A percentile compares a stretch with the other conserved stretches of the same genome.
Evolutionary conservation across 2,113 vertebrate species (phyloP).

Genomic region (Hemiscyllium ocellatum): DNA sequence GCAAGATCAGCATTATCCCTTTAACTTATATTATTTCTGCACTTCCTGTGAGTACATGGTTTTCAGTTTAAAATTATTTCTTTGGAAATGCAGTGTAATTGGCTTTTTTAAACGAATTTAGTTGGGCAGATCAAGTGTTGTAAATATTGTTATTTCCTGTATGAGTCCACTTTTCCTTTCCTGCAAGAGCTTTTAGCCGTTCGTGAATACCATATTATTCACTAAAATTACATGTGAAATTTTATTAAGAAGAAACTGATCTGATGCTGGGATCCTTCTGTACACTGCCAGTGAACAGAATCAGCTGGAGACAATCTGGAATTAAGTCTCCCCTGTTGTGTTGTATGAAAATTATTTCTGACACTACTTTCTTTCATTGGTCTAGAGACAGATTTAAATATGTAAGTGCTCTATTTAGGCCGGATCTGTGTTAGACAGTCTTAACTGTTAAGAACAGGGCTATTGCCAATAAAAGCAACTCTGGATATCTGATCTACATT

Average conservation of each 20-base stretch:
- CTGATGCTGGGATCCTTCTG: neutral
- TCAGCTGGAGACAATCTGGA: conserved; percentile 30
- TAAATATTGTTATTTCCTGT: conserved; percentile 10
- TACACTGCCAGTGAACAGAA: neutral
- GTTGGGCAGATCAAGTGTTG: neutral
- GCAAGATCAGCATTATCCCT: neutral
- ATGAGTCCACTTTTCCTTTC: neutral
- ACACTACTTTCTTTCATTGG: conserved; percentile 5
- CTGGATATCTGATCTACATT: conserved; percentile 38
- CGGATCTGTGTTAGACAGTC: conserved; percentile 36
- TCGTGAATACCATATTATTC: neutral
- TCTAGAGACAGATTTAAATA: conserved; percentile 33
- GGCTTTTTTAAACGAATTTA: conserved; percentile 17
- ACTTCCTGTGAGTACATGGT: neutral
- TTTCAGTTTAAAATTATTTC: neutral
- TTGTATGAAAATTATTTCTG: conserved; percentile 23
- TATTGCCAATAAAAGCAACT: conserved; percentile 34
- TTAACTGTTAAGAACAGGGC: conserved; percentile 25
- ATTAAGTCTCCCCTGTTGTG: neutral
- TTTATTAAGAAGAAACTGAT: conserved; percentile 30
- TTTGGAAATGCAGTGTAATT: neutral
- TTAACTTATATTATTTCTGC: neutral
- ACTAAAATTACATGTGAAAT: neutral
- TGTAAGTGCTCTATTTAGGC: neutral
- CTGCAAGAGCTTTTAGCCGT: neutral